Evolutionary conservation across 2,797 vertebrate genomes (phyloP), one percentile per base, ranked within the genome.

Genomic region (Danio kyathit): DNA sequence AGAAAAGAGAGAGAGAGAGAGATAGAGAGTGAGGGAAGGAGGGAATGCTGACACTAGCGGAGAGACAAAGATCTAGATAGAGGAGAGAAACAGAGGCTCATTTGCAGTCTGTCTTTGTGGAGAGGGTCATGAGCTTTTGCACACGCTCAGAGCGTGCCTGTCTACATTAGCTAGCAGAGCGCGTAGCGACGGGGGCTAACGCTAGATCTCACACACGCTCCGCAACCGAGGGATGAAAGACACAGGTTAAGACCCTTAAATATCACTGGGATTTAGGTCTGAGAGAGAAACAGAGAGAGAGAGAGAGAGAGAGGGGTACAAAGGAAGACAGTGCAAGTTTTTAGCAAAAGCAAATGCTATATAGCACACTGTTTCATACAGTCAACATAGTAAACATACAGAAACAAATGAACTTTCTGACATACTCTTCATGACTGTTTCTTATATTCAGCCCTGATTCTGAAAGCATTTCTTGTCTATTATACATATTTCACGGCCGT

Each of bases 211-310:
- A 52, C 79, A 83, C 85, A 85, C 81, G 69, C 80, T 82, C 79
- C 65, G 7, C 79, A 87, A 87, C 84, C 84, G 90, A 89, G 90
- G 84, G 82, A 93, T 92, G 91, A 93, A 93, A 94, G 94, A 88
- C 89, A 90, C 88, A 86, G 93, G 91, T 92, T 94, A 94, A 94
- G 92, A 91, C 91, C 78, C 83, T 74, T 91, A 92, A 92, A 93
- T 93, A 93, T 91, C 86, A 90, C 88, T 89, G 89, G 93, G 94
- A 94, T 94, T 94, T 92, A 89, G 89, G 91, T 90, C 90, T 92
- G 90, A 89, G 90, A 91, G 89, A 90, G 89, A 86, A 75, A 46
- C 85, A 80, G 83, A 82, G 82, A 65, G 44, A 13, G 63, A 41
- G 76, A 80, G 83, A 82, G 82, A 65, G 44, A 13, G 63, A 41